Percentiles rank a stretch among this genome's conserved stretches.
These are phyloP conservation scores for Ephialtes manifestator DNA, from an alignment of 2,888 invertebrate species.

Conservation along the genomic window DNA sequence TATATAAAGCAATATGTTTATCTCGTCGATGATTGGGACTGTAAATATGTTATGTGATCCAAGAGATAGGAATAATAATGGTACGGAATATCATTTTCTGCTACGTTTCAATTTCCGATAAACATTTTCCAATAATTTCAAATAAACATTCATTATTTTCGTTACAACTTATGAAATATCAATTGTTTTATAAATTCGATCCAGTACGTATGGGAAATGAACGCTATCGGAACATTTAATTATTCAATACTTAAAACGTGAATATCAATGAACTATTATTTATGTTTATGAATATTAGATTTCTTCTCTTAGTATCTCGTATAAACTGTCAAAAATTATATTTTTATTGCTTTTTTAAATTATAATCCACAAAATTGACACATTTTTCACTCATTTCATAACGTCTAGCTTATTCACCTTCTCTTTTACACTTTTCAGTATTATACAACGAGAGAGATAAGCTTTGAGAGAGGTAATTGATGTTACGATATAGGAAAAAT, in stretches of 20 bases:
- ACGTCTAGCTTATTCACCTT: background rate
- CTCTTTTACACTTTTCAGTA: background rate
- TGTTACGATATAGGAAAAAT: constrained; percentile 12
- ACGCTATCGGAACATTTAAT: no score
- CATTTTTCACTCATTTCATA: background rate
- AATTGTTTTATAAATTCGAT: background rate
- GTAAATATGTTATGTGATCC: background rate
- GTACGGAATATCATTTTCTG: background rate
- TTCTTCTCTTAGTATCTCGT: no score
- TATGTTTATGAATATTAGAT: no score
- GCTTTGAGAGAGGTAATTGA: constrained; percentile 55
- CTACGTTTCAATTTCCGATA: background rate
- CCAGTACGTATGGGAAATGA: background rate
- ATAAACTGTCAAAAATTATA: background rate
- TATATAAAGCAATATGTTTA: background rate
- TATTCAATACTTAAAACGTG: no score
- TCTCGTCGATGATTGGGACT: background rate
- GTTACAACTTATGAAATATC: background rate
- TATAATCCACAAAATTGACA: background rate
- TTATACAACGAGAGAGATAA: constrained; percentile 42
- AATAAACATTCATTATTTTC: background rate
- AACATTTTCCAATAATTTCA: background rate
- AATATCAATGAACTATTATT: no score
- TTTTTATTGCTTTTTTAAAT: background rate
- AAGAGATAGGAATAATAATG: background rate